Percentiles rank a stretch among this genome's conserved stretches.
Evolutionary conservation across 2,888 invertebrate species (phyloP).

Genomic region (Pyrrhosoma nymphula): DNA sequence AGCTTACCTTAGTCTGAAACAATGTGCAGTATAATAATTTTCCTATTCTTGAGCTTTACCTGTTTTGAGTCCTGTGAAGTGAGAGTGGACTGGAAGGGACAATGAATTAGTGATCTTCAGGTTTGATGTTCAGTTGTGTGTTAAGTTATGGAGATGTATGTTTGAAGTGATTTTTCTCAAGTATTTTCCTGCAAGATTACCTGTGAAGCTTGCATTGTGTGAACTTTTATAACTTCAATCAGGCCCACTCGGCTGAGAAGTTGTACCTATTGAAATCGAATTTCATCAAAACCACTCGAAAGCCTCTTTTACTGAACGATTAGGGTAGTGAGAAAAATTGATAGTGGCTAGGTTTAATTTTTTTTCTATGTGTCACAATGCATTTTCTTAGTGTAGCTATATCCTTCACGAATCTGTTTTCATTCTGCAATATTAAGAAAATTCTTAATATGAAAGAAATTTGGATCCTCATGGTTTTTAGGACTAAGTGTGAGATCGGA

Average conservation of each 20-base stretch:
- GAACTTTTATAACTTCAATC: not conserved
- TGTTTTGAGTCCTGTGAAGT: slow-evolving; percentile 4
- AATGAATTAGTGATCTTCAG: slow-evolving; percentile 14
- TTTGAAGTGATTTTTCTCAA: not conserved
- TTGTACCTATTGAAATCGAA: not conserved
- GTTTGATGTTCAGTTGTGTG: slow-evolving; percentile 26
- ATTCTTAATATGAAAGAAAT: not conserved
- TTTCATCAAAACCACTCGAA: not conserved
- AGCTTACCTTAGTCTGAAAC: slow-evolving; percentile 38
- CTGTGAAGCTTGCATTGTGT: not conserved
- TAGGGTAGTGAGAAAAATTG: not conserved
- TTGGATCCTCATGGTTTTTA: not conserved
- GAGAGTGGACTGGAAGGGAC: not conserved
- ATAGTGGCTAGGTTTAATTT: slow-evolving; percentile 13
- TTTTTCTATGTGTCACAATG: not conserved
- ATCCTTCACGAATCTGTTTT: slow-evolving; percentile 28
- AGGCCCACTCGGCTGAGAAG: not conserved
- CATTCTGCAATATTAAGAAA: slow-evolving; percentile 34
- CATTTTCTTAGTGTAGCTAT: slow-evolving; percentile 26
- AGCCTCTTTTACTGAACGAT: not conserved
- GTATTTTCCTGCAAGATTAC: not conserved
- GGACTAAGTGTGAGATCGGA: not conserved
- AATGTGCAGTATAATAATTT: not conserved
- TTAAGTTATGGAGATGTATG: not conserved
- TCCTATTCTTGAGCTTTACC: slow-evolving; percentile 22